Percentiles rank a stretch among this genome's conserved stretches.
phyloP scores from a whole-genome alignment of 2,797 vertebrate species.

The Sebastes taczanowskii region DNA sequence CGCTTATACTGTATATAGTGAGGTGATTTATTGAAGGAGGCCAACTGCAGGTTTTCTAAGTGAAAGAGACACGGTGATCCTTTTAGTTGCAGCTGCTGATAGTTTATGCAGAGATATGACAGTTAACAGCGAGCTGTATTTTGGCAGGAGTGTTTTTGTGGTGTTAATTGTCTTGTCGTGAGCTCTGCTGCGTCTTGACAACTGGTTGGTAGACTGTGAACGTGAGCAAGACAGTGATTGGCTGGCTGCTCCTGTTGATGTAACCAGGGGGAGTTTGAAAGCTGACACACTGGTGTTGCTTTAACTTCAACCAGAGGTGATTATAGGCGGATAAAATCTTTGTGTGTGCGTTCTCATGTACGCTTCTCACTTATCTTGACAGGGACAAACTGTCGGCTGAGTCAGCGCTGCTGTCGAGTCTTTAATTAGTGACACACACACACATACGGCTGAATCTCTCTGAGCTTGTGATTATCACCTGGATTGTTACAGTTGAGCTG shows the following conservation, averaged over 20 bases:
- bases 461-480: slow-evolving; percentile 35
- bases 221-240: slow-evolving; percentile 12
- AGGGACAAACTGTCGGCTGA: slow-evolving; percentile 41
- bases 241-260: slow-evolving; percentile 29
- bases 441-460: neutral
- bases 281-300: slow-evolving; percentile 26
- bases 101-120: slow-evolving; percentile 16
- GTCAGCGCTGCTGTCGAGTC: slow-evolving; percentile 42
- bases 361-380: slow-evolving; percentile 41
- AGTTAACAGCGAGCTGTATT: neutral
- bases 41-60: neutral
- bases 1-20: neutral
- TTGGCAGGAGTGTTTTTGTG: neutral
- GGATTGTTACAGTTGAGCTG: slow-evolving; percentile 23
- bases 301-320: slow-evolving; percentile 41
- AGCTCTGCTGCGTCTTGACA: slow-evolving; percentile 26
- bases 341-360: neutral
- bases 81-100: slow-evolving; percentile 13
- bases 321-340: neutral
- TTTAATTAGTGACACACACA: slow-evolving; percentile 28
- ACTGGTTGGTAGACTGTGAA: slow-evolving; percentile 47
- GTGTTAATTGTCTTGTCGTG: slow-evolving; percentile 51
- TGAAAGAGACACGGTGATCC: slow-evolving; percentile 13
- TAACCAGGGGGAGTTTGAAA: slow-evolving; percentile 33
- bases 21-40: slow-evolving; percentile 33